Base-by-base conservation (phyloP, 2,888 invertebrate species). In the Loripinus fragilis region DNA sequence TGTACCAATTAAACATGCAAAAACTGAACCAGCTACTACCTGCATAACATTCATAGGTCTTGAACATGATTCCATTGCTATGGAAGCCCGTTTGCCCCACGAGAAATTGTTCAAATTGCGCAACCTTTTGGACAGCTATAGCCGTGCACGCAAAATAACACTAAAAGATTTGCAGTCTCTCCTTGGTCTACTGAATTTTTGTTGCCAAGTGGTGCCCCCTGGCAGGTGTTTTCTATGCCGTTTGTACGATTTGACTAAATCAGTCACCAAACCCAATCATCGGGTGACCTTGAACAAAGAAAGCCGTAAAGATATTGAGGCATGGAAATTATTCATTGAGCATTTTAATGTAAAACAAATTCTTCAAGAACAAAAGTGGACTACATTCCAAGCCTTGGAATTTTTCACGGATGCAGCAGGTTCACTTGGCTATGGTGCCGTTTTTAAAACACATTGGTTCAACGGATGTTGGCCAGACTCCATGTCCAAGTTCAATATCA, bases 171-270 rank as follows among this genome's bases (percentile, higher is more conserved):
- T 65, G 23, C 66, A 72, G 41, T 66, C 72, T 5, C 33, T 73
- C 0, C 0, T 73, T 10, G 72, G 66, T 7, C 45, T 66, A 1
- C 17, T 73, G 1, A 66, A 48, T 50, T 73, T 73, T 20, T 50
- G 66, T 50, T 73, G 73, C 30, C 12, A 15, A 7, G 73, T 73
- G 15, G 73, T 73, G 1, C 10, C 38, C 2, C 35, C 73, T 20
- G 73, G 65, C n/a, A 64, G 66, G 8, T 7, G 25, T 25, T 73
- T 73, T 48, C 45, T 42, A 10, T 25, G 60, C 20, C 60, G 77
- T 0, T 55, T 79, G 2, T 71, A 33, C 20, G 79, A 79, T 60
- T 42, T 79, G 5, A 82, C 82, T 23, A 69, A 33, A 5, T 71
- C 74, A 0, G 76, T 76, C 23, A 23, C 23, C 0, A 50, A 72